These are phyloP conservation scores for Eurystomus gularis DNA, from an alignment of 2,113 vertebrate species.

Conservation along the genomic window DNA sequence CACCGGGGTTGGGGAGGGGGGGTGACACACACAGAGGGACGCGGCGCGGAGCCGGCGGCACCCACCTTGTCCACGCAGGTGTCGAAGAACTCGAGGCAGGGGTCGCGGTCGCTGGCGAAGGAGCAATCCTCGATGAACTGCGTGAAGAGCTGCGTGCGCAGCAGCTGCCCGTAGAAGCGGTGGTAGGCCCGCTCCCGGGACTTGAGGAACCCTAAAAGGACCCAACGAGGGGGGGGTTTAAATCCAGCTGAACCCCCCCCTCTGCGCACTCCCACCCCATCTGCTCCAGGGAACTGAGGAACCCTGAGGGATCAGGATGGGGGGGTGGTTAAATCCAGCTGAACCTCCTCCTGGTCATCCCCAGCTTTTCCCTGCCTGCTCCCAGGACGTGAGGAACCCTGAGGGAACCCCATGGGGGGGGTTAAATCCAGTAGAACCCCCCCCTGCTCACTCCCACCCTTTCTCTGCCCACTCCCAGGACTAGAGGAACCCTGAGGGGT, in stretches of 20 bases:
- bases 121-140: constrained; percentile 96
- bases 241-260: not conserved
- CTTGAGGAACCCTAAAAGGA: constrained; percentile 84
- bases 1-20: fast-evolving
- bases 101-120: constrained; percentile 88
- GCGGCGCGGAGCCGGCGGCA: fast-evolving
- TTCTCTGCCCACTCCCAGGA: no score
- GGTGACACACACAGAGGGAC: no score
- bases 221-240: not conserved
- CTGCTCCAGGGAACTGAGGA: not conserved
- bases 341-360: not conserved
- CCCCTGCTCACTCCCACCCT: no score
- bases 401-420: no score
- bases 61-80: constrained; percentile 90
- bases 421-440: no score
- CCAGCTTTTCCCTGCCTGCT: not conserved
- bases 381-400: not conserved
- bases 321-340: no score
- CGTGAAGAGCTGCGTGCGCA: constrained; percentile 91
- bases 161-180: constrained; percentile 87
- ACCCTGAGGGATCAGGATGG: not conserved
- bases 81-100: constrained; percentile 92
- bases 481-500: no score
- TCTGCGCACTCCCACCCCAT: no score
- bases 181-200: constrained; percentile 89